Base-by-base conservation (phyloP, 23 tunicate species). In the Corella eumyota region DNA sequence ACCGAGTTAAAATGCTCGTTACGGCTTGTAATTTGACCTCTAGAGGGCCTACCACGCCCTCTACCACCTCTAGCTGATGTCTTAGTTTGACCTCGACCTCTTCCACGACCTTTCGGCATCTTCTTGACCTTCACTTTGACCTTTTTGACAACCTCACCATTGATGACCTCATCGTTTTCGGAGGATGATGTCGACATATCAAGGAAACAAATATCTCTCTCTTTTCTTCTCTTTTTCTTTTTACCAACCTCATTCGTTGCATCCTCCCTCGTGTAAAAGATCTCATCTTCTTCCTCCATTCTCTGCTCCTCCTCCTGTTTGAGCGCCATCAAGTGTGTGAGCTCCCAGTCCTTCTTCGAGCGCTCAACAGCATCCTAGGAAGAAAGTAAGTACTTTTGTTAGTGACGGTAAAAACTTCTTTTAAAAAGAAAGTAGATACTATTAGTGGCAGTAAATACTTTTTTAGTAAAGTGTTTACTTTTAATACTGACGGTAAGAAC, bases 261-360 rank as follows among this genome's bases (percentile, higher is more conserved):
- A 36, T 73, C 96, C 31, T 78, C 88, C 55, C 81, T 30, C 4
- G 78, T 70, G 81, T 88, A 88, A 63, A 88, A 88, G 36, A 88
- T 88, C 64, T 88, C 96, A 47, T 88, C 96, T 34, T 73, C 96
- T 53, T 84, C 83, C 56, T 78, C 96, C 71, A 73, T 59, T 34
- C 87, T 55, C 36, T 76, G 50, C 62, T 88, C 96, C 56, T 88
- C 88, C 45, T 88, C 88, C 37, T 88, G 88, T 58, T 88, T 88
- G 33, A 88, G 68, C 25, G 76, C 78, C 76, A 88, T 62, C 56
- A 88, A 52, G 45, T 88, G 96, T 15, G 69, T 59, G 33, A 88
- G 60, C 72, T 88, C 77, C 96, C 96, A 88, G 21, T 88, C 88
- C 61, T 79, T 70, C 76, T 88, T 88, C 1, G 96, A 75, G 45